Evolutionary conservation across 2,888 invertebrate genomes (phyloP), one percentile per base, ranked within the genome.

Genomic region (Choristoneura rosaceana): DNA sequence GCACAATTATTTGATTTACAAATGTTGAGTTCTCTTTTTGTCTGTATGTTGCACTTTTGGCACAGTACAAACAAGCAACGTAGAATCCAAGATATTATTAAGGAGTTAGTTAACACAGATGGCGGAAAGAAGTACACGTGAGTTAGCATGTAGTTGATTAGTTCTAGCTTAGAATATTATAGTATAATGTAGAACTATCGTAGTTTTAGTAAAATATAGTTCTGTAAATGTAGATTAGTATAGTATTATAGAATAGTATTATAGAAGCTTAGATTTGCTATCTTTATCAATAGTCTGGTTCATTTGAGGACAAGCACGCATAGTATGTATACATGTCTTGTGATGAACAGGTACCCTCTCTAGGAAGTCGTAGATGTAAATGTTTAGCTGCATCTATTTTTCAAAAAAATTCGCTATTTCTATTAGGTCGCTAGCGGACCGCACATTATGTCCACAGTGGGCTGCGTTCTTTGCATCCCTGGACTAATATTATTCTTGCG

Each of bases 71-170:
- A 25, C 73, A 76, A 69, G 71, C 78, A 76, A 43, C 73, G 76
- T 78, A 78, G 77, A 74, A 59, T 79, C 74, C 77, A 80, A 75
- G 76, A 78, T 67, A 77, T 75, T 73, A 77, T 78, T 75, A 77
- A 70, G 71, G 75, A 76, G 68, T n/a, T 58, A 47, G 63, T 62
- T 71, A 69, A 75, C 69, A 73, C 61, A 15, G 55, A 71, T 75
- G 66, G 52, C 65, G 38, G 62, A 70, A 70, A 66, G 66, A 69
- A 68, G 34, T 70, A 75, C 68, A 17, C 47, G 71, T 68, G 62
- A 71, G 67, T 68, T 38, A 47, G 8, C 33, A 9, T 62, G 62
- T 69, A 69, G 33, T 58, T 17, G 47, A 43, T 14, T 69, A 62
- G 62, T 33, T 34, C 41, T 69, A 61, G 17, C n/a, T 8, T 34